These are phyloP conservation scores for Cavia aperea DNA, from an alignment of 2,113 vertebrate genomes.

Conservation along the genomic window DNA sequence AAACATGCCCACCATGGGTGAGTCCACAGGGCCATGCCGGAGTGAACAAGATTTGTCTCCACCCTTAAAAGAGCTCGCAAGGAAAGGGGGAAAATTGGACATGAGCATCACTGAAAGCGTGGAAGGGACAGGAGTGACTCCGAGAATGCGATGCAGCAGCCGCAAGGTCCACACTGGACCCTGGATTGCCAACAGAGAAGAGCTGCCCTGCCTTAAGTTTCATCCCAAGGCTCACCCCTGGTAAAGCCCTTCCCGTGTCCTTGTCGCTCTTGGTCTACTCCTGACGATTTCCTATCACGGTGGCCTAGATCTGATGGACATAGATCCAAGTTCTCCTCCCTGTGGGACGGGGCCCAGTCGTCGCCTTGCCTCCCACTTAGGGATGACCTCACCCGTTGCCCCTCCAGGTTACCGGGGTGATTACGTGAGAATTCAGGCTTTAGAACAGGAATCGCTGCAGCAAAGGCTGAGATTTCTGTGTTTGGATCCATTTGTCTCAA, in stretches of 20 bases:
- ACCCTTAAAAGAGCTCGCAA: background rate
- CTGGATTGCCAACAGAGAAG: background rate
- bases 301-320: background rate
- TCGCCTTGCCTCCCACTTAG: background rate
- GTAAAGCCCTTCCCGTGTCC: background rate
- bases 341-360: background rate
- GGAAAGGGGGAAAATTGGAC: background rate
- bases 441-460: background rate
- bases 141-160: background rate
- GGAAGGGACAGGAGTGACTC: background rate
- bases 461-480: background rate
- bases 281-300: background rate
- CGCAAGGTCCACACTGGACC: background rate
- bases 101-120: background rate
- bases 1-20: background rate
- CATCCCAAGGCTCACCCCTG: background rate
- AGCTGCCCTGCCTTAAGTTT: background rate
- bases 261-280: background rate
- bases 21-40: background rate
- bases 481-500: constrained; percentile 10
- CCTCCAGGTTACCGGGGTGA: background rate
- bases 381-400: background rate
- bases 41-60: background rate
- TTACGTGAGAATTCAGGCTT: background rate
- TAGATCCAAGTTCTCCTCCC: background rate